phyloP scores from a whole-genome alignment of 1,140 invertebrate genomes.

The Anastrepha obliqua region DNA sequence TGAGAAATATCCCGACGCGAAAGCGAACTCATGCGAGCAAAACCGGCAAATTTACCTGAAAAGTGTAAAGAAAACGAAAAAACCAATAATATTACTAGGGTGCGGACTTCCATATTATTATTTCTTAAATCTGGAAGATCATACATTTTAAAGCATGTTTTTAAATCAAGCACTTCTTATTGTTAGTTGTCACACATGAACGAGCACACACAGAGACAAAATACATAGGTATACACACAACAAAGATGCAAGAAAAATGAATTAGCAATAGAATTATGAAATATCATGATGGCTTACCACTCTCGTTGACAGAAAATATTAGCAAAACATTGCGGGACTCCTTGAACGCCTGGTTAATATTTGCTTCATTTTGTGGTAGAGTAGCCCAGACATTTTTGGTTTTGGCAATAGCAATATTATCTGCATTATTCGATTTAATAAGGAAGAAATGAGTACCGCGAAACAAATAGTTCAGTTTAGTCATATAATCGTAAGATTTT shows the following conservation, averaged over 20 bases:
- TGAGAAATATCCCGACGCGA: slow-evolving; percentile 91
- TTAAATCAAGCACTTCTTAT: no score
- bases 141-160: no score
- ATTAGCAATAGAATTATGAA: neutral
- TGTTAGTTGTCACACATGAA: neutral
- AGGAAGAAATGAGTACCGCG: slow-evolving; percentile 96
- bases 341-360: slow-evolving; percentile 94
- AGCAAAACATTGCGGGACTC: slow-evolving; percentile 95
- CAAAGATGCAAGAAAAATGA: neutral
- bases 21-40: slow-evolving; percentile 91
- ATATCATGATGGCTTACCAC: slow-evolving; percentile 77
- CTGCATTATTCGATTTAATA: slow-evolving; percentile 98
- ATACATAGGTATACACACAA: neutral
- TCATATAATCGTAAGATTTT: slow-evolving; percentile 89
- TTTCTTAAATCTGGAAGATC: no score
- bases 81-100: no score
- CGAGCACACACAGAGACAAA: neutral
- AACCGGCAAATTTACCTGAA: slow-evolving; percentile 86
- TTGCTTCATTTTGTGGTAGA: slow-evolving; percentile 96
- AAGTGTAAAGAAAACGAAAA: neutral
- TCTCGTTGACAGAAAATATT: slow-evolving; percentile 98
- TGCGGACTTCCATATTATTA: no score
- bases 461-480: slow-evolving; percentile 95
- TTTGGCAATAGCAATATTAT: slow-evolving; percentile 96
- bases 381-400: slow-evolving; percentile 98